Evolutionary conservation across 2,888 invertebrate species (phyloP).

Genomic region (Dione juno): DNA sequence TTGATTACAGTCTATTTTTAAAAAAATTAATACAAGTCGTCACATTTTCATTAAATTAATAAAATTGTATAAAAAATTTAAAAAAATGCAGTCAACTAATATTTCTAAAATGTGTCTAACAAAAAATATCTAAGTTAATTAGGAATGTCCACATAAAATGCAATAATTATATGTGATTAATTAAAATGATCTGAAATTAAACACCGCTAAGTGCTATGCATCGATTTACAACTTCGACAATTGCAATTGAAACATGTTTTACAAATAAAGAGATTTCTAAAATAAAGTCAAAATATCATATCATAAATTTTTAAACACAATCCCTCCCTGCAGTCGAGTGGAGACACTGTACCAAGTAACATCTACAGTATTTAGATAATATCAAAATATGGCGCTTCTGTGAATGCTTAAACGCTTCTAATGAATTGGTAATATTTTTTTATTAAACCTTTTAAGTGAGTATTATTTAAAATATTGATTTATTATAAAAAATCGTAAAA

Average conservation of each 20-base stretch:
- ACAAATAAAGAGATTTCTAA: slow-evolving; percentile 8
- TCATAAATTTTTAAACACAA: not conserved
- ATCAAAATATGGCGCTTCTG: slow-evolving; percentile 4
- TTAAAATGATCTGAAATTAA: slow-evolving; percentile 5
- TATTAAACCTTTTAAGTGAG: not conserved
- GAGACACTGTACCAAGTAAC: not conserved
- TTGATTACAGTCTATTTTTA: not conserved
- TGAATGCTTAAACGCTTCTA: not conserved
- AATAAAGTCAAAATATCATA: not conserved
- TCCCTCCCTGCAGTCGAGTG: not conserved
- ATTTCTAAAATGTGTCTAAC: slow-evolving; percentile 12
- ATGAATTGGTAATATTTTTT: slow-evolving; percentile 2
- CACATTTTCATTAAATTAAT: not conserved
- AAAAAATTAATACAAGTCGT: not conserved
- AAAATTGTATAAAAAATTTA: not conserved
- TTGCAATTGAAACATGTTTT: not conserved
- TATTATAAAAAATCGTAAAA: slow-evolving; percentile 9
- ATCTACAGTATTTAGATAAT: slow-evolving; percentile 8
- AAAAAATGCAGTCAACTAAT: slow-evolving; percentile 30
- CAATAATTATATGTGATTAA: slow-evolving; percentile 45
- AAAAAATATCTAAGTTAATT: slow-evolving; percentile 24
- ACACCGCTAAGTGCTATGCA: not conserved
- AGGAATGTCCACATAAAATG: slow-evolving; percentile 72
- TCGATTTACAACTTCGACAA: not conserved
- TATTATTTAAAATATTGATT: slow-evolving; percentile 7